A percentile compares a stretch with the other conserved stretches of the same genome.
Evolutionary conservation across 2,113 vertebrate genomes (phyloP).

Genomic region (Myotis lucifugus): DNA sequence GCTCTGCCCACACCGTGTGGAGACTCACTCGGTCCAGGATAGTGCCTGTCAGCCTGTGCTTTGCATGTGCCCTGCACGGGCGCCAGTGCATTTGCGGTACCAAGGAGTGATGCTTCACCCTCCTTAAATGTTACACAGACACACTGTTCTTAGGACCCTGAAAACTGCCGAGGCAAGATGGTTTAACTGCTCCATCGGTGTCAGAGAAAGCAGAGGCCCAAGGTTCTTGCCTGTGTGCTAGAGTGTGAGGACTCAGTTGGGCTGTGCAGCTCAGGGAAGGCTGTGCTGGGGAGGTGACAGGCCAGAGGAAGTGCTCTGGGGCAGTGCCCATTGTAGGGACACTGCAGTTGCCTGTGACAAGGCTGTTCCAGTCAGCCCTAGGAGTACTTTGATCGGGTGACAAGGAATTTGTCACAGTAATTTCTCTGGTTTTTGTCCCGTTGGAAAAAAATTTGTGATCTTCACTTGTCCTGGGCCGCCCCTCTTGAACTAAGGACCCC

Average conservation of each 20-base stretch:
- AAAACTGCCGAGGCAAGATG: background rate
- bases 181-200: background rate
- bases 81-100: too few relatives aligned
- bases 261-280: background rate
- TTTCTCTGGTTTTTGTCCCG: background rate
- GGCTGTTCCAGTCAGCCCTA: background rate
- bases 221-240: background rate
- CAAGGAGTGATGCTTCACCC: background rate
- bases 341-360: accelerated
- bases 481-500: accelerated
- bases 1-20: accelerated
- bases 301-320: background rate
- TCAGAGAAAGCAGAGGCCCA: background rate
- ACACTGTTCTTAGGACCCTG: background rate
- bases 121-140: background rate
- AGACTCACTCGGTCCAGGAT: accelerated
- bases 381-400: background rate
- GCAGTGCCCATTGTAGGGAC: background rate
- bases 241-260: background rate
- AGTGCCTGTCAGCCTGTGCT: background rate
- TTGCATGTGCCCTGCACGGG: too few relatives aligned
- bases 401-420: background rate
- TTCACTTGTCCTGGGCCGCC: background rate
- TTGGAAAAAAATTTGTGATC: background rate
- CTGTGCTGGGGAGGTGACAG: background rate